Evolutionary conservation across 2,797 vertebrate genomes (phyloP).

Genomic region (Protonibea diacanthus): DNA sequence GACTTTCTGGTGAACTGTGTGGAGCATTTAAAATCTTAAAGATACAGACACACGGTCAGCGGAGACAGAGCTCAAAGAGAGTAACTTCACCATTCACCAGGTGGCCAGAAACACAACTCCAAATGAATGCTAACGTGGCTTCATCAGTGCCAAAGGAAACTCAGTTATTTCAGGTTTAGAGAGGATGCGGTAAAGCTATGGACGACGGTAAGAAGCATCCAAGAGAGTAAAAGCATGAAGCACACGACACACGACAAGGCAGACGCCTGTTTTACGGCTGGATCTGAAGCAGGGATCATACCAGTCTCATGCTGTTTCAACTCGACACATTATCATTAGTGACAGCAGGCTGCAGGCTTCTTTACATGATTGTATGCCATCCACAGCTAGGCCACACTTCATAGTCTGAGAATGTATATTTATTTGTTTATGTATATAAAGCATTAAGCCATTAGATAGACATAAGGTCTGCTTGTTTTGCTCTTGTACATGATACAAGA

Average conservation of each 20-base stretch:
- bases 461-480: not conserved
- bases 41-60: not conserved
- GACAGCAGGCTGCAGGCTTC: constrained; percentile 53
- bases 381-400: constrained; percentile 15
- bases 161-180: not conserved
- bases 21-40: not conserved
- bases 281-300: constrained; percentile 51
- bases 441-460: not conserved
- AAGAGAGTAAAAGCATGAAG: not conserved
- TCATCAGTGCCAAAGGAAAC: not conserved
- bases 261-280: constrained; percentile 57
- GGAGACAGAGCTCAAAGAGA: not conserved
- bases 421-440: not conserved
- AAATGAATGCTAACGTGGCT: not conserved
- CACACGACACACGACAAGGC: constrained; percentile 1
- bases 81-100: not conserved
- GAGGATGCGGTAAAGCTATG: not conserved
- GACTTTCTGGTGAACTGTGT: too few species aligned
- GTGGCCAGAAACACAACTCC: not conserved
- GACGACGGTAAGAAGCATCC: not conserved
- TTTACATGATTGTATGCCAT: constrained; percentile 44
- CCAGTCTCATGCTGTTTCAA: constrained; percentile 44
- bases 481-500: constrained; percentile 3
- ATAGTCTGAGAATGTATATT: constrained; percentile 19
- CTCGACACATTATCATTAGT: constrained; percentile 55